Base-by-base conservation (phyloP, 2,113 vertebrate genomes). In the Serinus canaria region DNA sequence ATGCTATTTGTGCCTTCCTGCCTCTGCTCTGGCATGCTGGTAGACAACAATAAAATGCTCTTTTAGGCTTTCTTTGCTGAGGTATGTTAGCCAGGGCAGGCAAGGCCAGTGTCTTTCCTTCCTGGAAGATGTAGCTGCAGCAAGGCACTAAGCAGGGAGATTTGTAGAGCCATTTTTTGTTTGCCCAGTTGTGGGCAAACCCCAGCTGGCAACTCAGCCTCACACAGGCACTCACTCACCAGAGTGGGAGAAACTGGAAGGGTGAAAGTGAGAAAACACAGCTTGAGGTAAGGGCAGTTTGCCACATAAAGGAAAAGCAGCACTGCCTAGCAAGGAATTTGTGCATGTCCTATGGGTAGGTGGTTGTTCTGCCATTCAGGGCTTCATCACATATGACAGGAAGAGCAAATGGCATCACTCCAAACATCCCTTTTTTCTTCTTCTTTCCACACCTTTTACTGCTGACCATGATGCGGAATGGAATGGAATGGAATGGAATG, bases 261-360 rank as follows among this genome's bases (percentile, higher is more conserved):
- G 39, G 31, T 4, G 44, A 27, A 52, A 55, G 33, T 16, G 11
- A 62, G 37, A 46, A 67, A 52, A 58, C 0, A 2, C 3, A 2
- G 6, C 5, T 62, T 72, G 49, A 30, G 12, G 11, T 58, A 39
- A 58, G 23, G 43, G 5, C 1, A 10, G 21, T 25, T 73, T 44
- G 69, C 14, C 6, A 44, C 2, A 18, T 24, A 28, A 58, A 69
- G 41, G 35, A 89, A 69, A 50, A 89, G 5, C 27, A 41, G 35
- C 28, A 4, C 25, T 25, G 9, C 3, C 30, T 62, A 93, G n/a
- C 58, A 53, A 13, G 10, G 39, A 53, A 30, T 55, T 46, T 0
- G 3, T 46, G 67, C 12, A 1, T 35, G n/a, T 50, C 28, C 17
- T 0, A 0, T 37, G 0, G 4, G 22, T 18, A 13, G 24, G 15